Base-by-base conservation (phyloP, 2,113 vertebrate genomes). In the Boulengerochromis microlepis region DNA sequence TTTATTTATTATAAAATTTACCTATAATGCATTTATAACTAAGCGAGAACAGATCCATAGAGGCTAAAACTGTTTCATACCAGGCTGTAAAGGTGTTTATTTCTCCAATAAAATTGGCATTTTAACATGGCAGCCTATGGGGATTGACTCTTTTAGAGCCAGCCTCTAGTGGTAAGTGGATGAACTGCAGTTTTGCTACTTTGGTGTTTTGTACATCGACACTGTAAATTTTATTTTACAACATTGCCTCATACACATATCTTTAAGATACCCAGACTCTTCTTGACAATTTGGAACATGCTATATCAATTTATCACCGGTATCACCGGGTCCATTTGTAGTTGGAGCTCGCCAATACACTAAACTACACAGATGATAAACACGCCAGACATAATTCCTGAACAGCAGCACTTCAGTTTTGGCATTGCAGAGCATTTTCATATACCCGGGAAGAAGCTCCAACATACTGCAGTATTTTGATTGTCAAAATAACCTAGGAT, bases 11-110 rank as follows among this genome's bases (percentile, higher is more conserved):
- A 15, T 42, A 71, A 71, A 71, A 24, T 24, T 0, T 1, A 16
- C 2, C 3, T 10, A 71, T 42, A 45, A 24, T 45, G 15, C 2
- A 0, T 74, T 5, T 7, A 24, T 18, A 45, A 74, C 24, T 18
- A 47, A 74, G 5, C 0, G 0, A 16, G 38, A 71, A 47, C 22
- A 24, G 15, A 26, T 71, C 38, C 13, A 45, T 2, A 26, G n/a
- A 74, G 22, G 5, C 13, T 18, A 47, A 45, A 45, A 26, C 40
- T 7, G 2, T 45, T 74, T 0, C 15, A 0, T 45, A 18, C 8
- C 22, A 2, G 15, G 24, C 0, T 47, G 0, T 47, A 76, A 76
- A 76, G 13, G 12, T 16, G 13, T 29, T 59, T 9, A 59, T 59
- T 31, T 59, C 26, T 31, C 13, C 24, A 16, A 18, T 19, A 76